Percentiles rank a stretch among this genome's conserved stretches.
phyloP scores from a whole-genome alignment of 92 coral and sea anemone species.

The Siderastrea radians region DNA sequence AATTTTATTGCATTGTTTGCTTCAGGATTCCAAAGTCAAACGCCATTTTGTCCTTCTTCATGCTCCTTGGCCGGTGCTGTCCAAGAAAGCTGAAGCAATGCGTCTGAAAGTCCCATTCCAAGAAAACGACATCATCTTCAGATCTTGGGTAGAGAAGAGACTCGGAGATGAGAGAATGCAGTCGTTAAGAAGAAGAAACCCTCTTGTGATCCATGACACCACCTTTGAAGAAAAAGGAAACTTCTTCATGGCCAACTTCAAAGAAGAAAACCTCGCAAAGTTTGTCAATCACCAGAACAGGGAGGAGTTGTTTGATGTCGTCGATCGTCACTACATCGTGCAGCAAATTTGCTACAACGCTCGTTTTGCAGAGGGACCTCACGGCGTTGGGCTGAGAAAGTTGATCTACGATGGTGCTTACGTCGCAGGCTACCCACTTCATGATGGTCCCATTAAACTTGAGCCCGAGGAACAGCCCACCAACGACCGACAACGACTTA shows the following conservation, averaged over 20 bases:
- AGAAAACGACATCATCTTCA: constrained; percentile 78
- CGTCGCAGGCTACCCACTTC: constrained; percentile 75
- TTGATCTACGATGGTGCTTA: constrained; percentile 81
- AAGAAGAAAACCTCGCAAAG: constrained; percentile 53
- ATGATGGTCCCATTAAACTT: constrained; percentile 48
- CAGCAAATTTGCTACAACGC: constrained; percentile 74
- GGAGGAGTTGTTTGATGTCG: constrained; percentile 68
- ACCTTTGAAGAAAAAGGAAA: constrained; percentile 61
- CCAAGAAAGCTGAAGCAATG: constrained; percentile 79
- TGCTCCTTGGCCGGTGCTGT: constrained; percentile 79
- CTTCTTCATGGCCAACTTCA: constrained; percentile 90
- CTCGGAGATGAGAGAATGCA: constrained; percentile 57
- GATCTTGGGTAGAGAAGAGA: constrained; percentile 63
- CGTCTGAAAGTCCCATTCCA: constrained; percentile 83
- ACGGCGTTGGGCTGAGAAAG: constrained; percentile 80
- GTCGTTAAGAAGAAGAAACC: constrained; percentile 68
- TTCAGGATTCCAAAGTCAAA: constrained; percentile 60
- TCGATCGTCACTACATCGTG: constrained; percentile 71
- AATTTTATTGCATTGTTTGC: background rate
- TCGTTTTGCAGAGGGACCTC: constrained; percentile 72
- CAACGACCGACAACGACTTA: constrained; percentile 88
- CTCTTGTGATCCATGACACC: constrained; percentile 69
- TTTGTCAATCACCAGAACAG: constrained; percentile 53
- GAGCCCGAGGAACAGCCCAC: background rate
- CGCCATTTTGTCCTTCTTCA: constrained; percentile 90